Percentiles rank a stretch among this genome's conserved stretches.
These are phyloP conservation scores for Benthosema pterotum DNA, from an alignment of 2,797 vertebrate genomes.

Conservation along the genomic window DNA sequence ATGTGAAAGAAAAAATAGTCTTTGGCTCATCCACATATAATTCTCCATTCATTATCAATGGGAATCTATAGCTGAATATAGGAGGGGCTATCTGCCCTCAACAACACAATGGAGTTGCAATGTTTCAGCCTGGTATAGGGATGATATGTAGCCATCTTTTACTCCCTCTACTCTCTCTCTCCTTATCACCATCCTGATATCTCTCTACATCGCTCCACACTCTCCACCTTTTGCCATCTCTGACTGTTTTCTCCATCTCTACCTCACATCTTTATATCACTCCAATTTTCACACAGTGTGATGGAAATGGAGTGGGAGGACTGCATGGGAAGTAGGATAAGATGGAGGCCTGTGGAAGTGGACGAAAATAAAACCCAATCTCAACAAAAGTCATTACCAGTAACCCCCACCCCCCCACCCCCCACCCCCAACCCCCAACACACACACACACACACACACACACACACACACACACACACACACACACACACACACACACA, in stretches of 20 bases:
- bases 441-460: too few species aligned
- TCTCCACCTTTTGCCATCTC: conserved; percentile 56
- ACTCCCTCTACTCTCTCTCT: conserved; percentile 41
- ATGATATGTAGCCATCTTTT: conserved; percentile 55
- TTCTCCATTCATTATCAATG: too few species aligned
- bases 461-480: too few species aligned
- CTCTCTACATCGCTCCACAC: conserved; percentile 55
- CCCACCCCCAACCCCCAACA: conserved; percentile 1
- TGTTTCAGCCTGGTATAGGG: too few species aligned
- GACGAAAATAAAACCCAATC: conserved; percentile 81
- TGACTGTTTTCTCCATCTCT: conserved; percentile 64
- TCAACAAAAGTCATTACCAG: conserved; percentile 48
- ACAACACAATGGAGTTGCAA: too few species aligned
- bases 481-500: too few species aligned
- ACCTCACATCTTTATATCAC: conserved; percentile 79
- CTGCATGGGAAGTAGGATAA: conserved; percentile 71
- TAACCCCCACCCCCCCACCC: conserved; percentile 14
- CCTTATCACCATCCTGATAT: conserved; percentile 54
- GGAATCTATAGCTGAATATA: too few species aligned
- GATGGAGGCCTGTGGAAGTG: conserved; percentile 72
- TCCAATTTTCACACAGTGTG: conserved; percentile 75
- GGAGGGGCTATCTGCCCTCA: too few species aligned
- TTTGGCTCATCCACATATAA: too few species aligned
- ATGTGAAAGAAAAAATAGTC: too few species aligned
- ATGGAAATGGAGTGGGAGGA: conserved; percentile 80